Evolutionary conservation across 2,888 invertebrate species (phyloP).

Genomic region (Rhodophaea formosa): DNA sequence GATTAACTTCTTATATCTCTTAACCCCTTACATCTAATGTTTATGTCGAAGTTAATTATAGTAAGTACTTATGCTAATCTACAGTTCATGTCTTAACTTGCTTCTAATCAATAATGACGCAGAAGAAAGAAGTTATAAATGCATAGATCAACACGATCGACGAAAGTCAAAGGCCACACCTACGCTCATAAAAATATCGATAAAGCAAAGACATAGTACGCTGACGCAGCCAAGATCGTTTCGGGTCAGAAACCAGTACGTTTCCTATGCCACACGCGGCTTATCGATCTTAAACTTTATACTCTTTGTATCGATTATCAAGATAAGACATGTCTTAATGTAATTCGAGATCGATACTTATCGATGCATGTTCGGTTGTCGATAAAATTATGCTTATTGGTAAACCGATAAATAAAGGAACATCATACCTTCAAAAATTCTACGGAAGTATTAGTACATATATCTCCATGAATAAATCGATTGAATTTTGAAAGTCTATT

Average conservation of each 20-base stretch:
- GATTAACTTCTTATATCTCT: too few species aligned
- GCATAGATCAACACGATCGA: neutral
- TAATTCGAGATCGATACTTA: neutral
- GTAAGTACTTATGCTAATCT: too few species aligned
- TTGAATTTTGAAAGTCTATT: too few species aligned
- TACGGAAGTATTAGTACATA: too few species aligned
- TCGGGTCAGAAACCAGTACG: conserved; percentile 5
- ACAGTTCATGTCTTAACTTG: too few species aligned
- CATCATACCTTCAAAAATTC: too few species aligned
- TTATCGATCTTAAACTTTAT: neutral
- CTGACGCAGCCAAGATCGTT: conserved; percentile 7
- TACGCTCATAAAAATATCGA: neutral
- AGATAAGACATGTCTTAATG: conserved; percentile 7
- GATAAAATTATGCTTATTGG: neutral
- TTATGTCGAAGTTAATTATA: too few species aligned
- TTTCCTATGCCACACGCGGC: conserved; percentile 9
- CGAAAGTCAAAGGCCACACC: neutral
- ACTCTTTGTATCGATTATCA: conserved; percentile 1
- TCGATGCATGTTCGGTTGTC: conserved; percentile 1
- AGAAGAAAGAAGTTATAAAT: neutral
- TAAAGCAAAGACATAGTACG: neutral
- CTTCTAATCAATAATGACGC: neutral
- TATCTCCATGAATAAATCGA: too few species aligned
- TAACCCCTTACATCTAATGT: too few species aligned
- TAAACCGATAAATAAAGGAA: neutral